phyloP scores from a whole-genome alignment of 1,140 invertebrate species.

The Thaumetopoea pityocampa region DNA sequence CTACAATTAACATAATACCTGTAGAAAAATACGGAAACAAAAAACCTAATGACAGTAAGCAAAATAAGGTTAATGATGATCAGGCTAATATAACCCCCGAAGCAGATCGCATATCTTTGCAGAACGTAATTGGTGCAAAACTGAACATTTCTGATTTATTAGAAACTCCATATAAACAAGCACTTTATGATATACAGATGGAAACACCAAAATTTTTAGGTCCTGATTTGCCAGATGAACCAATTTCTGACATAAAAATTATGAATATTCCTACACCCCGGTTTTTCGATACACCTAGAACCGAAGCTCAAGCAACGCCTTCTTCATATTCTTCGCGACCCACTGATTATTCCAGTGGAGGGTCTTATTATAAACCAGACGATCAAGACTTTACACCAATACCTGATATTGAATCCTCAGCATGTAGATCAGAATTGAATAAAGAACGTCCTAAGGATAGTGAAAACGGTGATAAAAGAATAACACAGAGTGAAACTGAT shows the following conservation, averaged over 20 bases:
- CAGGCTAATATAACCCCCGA: conserved; percentile 51
- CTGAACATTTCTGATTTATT: conserved; percentile 63
- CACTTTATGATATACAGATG: conserved; percentile 67
- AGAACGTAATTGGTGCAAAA: conserved; percentile 59
- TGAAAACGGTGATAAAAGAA: conserved; percentile 16
- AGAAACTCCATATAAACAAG: conserved; percentile 68
- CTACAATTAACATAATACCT: conserved; percentile 44
- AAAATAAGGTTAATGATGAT: conserved; percentile 35
- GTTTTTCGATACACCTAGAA: conserved; percentile 57
- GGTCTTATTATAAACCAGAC: conserved; percentile 69
- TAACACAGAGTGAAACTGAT: too few relatives aligned
- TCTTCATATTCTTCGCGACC: conserved; percentile 58
- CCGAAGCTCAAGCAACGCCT: conserved; percentile 44
- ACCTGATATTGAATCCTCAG: conserved; percentile 30
- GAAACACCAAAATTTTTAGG: conserved; percentile 63
- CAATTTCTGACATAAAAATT: conserved; percentile 68
- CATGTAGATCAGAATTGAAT: conserved; percentile 23
- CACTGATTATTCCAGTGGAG: conserved; percentile 69
- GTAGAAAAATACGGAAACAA: not conserved
- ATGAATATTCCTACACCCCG: conserved; percentile 63
- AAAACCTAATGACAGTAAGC: conserved; percentile 28
- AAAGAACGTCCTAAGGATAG: conserved; percentile 17
- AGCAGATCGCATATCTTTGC: conserved; percentile 45
- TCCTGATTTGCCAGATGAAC: conserved; percentile 53
- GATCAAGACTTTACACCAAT: conserved; percentile 56